Evolutionary conservation across 2,113 vertebrate genomes (phyloP).

Genomic region (Agapornis roseicollis): DNA sequence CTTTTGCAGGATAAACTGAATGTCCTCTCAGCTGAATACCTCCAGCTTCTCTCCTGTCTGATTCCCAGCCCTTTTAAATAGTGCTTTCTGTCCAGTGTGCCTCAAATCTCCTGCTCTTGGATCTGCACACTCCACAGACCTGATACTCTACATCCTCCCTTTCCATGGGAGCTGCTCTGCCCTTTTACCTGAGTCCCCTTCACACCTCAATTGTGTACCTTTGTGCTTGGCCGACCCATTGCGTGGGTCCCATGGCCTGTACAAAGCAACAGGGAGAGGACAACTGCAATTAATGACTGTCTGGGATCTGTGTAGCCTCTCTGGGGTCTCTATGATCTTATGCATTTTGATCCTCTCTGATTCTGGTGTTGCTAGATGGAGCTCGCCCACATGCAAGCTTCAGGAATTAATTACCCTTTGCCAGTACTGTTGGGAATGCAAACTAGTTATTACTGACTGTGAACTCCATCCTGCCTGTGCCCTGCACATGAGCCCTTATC

Average conservation of each 20-base stretch:
- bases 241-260: fast-evolving
- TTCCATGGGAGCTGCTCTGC: background rate
- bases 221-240: background rate
- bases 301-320: fast-evolving
- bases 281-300: fast-evolving
- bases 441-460: background rate
- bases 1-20: background rate
- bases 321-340: fast-evolving
- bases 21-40: background rate
- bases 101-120: background rate
- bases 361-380: background rate
- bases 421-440: background rate
- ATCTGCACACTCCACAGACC: background rate
- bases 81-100: background rate
- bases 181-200: too few relatives aligned
- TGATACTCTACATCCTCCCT: fast-evolving
- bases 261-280: background rate
- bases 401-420: background rate
- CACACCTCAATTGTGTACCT: fast-evolving
- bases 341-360: background rate
- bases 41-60: background rate
- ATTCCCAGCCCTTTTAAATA: background rate
- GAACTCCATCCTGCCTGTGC: background rate
- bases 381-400: background rate
- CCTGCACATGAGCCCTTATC: background rate